Evolutionary conservation across 2,113 vertebrate genomes (phyloP), one percentile per base, ranked within the genome.

Genomic region (Carlito syrichta): DNA sequence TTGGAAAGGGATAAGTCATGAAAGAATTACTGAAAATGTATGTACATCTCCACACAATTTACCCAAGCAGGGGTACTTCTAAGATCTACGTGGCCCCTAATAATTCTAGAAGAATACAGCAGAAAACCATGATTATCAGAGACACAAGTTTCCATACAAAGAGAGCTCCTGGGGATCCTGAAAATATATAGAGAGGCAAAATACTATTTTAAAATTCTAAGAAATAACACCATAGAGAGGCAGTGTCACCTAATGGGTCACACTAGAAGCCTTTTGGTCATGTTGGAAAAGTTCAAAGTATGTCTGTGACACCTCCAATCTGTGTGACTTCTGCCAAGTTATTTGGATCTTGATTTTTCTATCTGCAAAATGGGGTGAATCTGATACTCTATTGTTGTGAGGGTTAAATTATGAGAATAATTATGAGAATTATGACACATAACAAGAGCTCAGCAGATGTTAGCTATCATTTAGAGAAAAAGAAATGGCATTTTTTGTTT

Each of bases 191-290:
- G 8, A 35, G 30, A 94, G 30, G 13, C 9, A 71, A 30, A 4
- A 16, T 5, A 32, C 56, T 16, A 30, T n/a, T 32, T 79, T 19
- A 69, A 83, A 66, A 66, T 48, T 22, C 52, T 77, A 20, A 83
- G 45, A 95, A 74, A 45, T 20, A 9, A 32, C 2, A 3, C 13
- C 8, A 5, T 9, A 25, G 23, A 63, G 50, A 40, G 14, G 48
- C 3, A 23, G 12, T 43, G 11, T 16, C 19, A 40, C 3, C 45
- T 54, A 30, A 23, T 4, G 30, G 35, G 25, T 82, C 25, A 14
- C n/a, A 56, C 2, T 2, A 25, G 35, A 56, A 11, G 2, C 8
- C 2, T 4, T 76, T 60, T 2, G 2, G 22, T 17, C 10, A n/a
- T 23, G 19, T 32, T 30, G 27, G 45, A 32, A 19, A 88, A 79